These are phyloP conservation scores for Takifugu bimaculatus DNA, from an alignment of 2,113 vertebrate genomes.

Conservation along the genomic window DNA sequence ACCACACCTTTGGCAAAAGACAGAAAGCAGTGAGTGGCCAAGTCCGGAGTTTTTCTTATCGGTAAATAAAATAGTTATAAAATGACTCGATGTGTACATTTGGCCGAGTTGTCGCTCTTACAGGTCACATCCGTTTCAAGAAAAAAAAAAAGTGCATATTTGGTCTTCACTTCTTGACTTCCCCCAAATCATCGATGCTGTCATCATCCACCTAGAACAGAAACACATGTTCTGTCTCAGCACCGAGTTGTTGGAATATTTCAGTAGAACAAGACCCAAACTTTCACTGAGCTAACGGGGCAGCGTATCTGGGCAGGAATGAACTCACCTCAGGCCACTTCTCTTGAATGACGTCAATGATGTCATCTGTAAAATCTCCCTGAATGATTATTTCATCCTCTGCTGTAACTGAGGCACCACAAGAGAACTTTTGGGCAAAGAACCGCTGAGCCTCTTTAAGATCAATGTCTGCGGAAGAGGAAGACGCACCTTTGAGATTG, in stretches of 20 bases:
- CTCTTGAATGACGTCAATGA: conserved; percentile 97
- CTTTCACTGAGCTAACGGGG: too few species aligned
- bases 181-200: conserved; percentile 97
- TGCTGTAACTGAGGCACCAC: conserved; percentile 95
- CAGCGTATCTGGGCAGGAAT: too few species aligned
- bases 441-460: conserved; percentile 99
- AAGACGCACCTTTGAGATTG: background rate
- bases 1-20: conserved; percentile 89
- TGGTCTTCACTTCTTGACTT: conserved; percentile 95
- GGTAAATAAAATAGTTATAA: conserved; percentile 83
- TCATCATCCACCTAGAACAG: conserved; percentile 90
- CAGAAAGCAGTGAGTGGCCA: conserved; percentile 79
- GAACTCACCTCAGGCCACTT: conserved; percentile 93
- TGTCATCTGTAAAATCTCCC: conserved; percentile 99
- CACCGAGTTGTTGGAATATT: too few species aligned
- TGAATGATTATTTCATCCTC: conserved; percentile 99
- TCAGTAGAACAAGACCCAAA: too few species aligned
- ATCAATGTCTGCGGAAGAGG: conserved; percentile 84
- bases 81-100: conserved; percentile 82
- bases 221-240: background rate
- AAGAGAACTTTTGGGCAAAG: conserved; percentile 99
- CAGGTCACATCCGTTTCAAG: conserved; percentile 77
- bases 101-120: conserved; percentile 80
- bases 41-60: conserved; percentile 80
- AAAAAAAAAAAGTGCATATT: conserved; percentile 85